phyloP scores from a whole-genome alignment of 2,113 vertebrate species.

The Pelvicachromis taeniatus region DNA sequence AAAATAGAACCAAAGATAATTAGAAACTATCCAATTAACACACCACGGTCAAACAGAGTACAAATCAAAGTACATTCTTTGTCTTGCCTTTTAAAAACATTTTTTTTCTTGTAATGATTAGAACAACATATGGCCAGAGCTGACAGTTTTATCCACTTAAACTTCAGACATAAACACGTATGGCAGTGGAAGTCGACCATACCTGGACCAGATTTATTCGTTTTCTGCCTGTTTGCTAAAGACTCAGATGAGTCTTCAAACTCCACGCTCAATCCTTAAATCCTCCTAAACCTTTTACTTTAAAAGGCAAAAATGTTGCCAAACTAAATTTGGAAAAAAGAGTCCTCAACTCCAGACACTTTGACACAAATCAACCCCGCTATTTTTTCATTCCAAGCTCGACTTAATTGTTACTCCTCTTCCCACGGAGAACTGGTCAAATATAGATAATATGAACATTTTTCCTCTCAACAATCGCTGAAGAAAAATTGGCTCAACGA shows the following conservation, averaged over 20 bases:
- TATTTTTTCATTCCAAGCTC: neutral
- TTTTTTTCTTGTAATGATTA: neutral
- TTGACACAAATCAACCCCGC: neutral
- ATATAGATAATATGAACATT: constrained; percentile 14
- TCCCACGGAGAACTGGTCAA: constrained; percentile 24
- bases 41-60: neutral
- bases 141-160: neutral
- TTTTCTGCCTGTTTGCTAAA: neutral
- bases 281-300: neutral
- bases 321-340: neutral
- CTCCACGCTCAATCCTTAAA: neutral
- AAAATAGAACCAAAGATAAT: neutral
- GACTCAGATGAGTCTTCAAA: neutral
- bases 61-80: neutral
- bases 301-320: neutral
- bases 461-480: neutral
- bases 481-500: neutral
- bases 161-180: neutral
- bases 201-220: neutral
- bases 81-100: neutral
- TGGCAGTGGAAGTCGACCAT: neutral
- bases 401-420: neutral
- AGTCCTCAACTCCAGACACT: neutral
- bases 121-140: neutral
- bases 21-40: constrained; percentile 1